Evolutionary conservation across 1,140 invertebrate genomes (phyloP).

Genomic region (Formica exsecta): DNA sequence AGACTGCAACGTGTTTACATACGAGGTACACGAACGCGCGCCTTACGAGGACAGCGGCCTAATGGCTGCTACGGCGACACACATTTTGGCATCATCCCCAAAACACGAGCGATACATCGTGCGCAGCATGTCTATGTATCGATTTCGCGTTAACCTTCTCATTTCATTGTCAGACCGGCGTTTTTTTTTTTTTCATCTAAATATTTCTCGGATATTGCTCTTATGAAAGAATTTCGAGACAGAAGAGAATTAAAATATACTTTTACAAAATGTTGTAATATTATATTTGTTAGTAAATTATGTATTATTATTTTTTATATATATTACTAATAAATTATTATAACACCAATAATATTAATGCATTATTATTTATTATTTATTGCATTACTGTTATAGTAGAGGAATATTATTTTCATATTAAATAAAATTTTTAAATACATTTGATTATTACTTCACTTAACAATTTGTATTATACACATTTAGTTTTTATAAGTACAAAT

Average conservation of each 20-base stretch:
- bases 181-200: no score
- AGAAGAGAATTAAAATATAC: not conserved
- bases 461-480: not conserved
- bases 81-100: conserved; percentile 9
- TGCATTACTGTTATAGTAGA: not conserved
- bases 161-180: not conserved
- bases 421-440: conserved; percentile 1
- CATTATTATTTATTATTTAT: not conserved
- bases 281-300: not conserved
- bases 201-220: not conserved
- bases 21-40: not conserved
- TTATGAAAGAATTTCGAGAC: not conserved
- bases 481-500: not conserved
- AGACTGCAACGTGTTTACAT: conserved; percentile 39
- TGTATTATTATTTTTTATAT: not conserved
- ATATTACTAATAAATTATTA: not conserved
- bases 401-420: not conserved
- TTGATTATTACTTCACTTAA: not conserved
- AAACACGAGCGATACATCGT: conserved; percentile 35
- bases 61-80: conserved; percentile 30
- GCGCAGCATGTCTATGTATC: conserved; percentile 7
- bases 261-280: not conserved
- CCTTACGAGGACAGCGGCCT: not conserved
- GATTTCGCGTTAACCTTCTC: conserved; percentile 39
- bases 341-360: no score